Base-by-base conservation (phyloP, 2,797 vertebrate species). In the Picus viridis region DNA sequence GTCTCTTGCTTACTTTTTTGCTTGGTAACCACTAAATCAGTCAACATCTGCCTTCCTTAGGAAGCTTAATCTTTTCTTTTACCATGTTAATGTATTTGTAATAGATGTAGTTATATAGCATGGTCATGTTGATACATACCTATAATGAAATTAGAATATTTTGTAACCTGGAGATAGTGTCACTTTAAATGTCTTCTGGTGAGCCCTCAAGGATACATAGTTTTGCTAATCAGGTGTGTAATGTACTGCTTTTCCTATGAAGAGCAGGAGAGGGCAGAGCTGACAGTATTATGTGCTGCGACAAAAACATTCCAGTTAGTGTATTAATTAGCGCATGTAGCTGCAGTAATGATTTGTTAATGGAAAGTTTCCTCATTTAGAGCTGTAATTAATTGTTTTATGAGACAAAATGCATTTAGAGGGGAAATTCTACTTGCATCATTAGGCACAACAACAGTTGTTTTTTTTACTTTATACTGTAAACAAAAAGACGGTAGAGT, bases 191-290 rank as follows among this genome's bases (percentile, higher is more conserved):
- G 41, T 89, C 57, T 80, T 86, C 72, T 85, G 39, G n/a, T 39
- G 41, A 76, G 26, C 30, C 30, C 15, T 67, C 74, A 64, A 82
- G 64, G 61, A 58, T 32, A 13, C 15, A 24, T 45, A 11, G 45
- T 30, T 86, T 74, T 82, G 20, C 34, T 65, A 9, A 30, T 39
- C 23, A 49, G n/a, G 11, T 83, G 29, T 85, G 16, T 65, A 26
- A 88, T 9, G 13, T 62, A 57, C 39, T 72, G 53, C 45, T 86
- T 88, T 91, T 49, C 83, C n/a, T 59, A 12, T 53, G 30, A 67
- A 1, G 8, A 85, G 86, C 83, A 75, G 65, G 63, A 89, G 86
- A 71, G 58, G 91, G 72, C 78, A 89, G 86, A 94, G 68, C 75
- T 83, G 75, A 54, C 72, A 76, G 39, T 29, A 41, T 26, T 61